These are phyloP conservation scores for Parthenolecanium corni DNA, from an alignment of 2,888 invertebrate genomes.

Conservation along the genomic window DNA sequence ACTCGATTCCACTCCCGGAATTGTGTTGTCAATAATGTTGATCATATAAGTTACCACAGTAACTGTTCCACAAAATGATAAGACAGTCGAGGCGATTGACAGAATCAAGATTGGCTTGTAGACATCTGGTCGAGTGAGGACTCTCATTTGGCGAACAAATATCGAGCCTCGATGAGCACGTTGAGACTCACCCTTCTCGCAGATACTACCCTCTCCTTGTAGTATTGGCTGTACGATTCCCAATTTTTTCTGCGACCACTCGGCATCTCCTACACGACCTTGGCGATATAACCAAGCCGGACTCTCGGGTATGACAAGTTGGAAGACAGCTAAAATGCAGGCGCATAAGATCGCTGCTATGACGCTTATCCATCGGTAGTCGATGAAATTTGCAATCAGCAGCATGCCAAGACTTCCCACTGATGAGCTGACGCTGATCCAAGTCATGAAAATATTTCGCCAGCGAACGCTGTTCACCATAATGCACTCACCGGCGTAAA, in stretches of 20 bases:
- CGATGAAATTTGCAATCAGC: slow-evolving; percentile 42
- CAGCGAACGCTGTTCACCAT: slow-evolving; percentile 34
- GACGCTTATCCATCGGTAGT: slow-evolving; percentile 36
- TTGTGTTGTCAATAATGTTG: no score
- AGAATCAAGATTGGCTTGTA: slow-evolving; percentile 39
- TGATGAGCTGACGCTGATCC: slow-evolving; percentile 46
- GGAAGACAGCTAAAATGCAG: slow-evolving; percentile 36
- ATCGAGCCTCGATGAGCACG: background rate
- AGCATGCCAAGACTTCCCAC: slow-evolving; percentile 45
- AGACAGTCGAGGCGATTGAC: no score
- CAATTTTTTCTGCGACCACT: slow-evolving; percentile 34
- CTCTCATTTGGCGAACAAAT: background rate
- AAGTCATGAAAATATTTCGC: slow-evolving; percentile 45
- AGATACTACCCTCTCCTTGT: no score
- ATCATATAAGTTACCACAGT: no score
- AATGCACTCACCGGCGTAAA: slow-evolving; percentile 44
- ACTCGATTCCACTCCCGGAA: no score
- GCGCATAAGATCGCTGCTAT: slow-evolving; percentile 40
- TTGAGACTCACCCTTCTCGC: no score
- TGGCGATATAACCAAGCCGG: slow-evolving; percentile 45
- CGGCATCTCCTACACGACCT: slow-evolving; percentile 43
- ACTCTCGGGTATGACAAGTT: slow-evolving; percentile 44
- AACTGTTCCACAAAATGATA: no score
- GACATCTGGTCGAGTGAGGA: slow-evolving; percentile 35
- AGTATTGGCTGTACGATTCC: slow-evolving; percentile 30